These are phyloP conservation scores for Mionectes macconnelli DNA, from an alignment of 2,113 vertebrate species.

Conservation along the genomic window DNA sequence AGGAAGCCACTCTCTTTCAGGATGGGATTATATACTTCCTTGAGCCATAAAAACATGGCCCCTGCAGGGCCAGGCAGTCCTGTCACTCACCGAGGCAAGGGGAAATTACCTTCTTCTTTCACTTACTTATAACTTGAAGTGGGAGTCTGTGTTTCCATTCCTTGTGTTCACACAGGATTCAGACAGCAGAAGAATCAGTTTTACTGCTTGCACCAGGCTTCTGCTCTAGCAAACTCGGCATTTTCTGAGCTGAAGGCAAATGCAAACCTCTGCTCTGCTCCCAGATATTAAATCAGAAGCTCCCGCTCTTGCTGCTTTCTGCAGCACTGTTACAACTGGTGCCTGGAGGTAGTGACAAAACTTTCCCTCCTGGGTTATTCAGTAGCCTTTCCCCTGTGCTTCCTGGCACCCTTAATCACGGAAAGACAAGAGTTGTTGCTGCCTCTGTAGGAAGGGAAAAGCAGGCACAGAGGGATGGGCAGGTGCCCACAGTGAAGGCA, in stretches of 20 bases:
- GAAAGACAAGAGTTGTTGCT: accelerated
- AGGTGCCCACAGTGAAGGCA: not conserved
- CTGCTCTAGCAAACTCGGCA: not conserved
- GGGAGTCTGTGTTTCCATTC: not conserved
- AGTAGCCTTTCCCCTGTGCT: not conserved
- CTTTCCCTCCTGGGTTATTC: not conserved
- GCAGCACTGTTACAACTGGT: not conserved
- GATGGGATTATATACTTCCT: slow-evolving; percentile 3
- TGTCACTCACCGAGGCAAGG: not conserved
- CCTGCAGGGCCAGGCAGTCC: slow-evolving; percentile 9
- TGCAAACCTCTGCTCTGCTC: not conserved
- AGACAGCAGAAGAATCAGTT: not conserved
- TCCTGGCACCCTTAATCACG: not conserved
- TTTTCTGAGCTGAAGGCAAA: not conserved
- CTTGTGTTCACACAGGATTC: not conserved
- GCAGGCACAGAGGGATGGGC: not conserved
- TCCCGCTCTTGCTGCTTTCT: not conserved
- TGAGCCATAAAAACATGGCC: not conserved
- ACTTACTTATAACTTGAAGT: not conserved
- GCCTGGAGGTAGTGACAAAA: not conserved
- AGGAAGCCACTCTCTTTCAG: slow-evolving; percentile 24
- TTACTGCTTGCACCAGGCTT: not conserved
- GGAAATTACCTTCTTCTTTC: not conserved
- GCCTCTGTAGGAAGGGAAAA: not conserved
- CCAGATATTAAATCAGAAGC: not conserved